These are phyloP conservation scores for Danio jaintianensis DNA, from an alignment of 2,797 vertebrate species.

Conservation along the genomic window DNA sequence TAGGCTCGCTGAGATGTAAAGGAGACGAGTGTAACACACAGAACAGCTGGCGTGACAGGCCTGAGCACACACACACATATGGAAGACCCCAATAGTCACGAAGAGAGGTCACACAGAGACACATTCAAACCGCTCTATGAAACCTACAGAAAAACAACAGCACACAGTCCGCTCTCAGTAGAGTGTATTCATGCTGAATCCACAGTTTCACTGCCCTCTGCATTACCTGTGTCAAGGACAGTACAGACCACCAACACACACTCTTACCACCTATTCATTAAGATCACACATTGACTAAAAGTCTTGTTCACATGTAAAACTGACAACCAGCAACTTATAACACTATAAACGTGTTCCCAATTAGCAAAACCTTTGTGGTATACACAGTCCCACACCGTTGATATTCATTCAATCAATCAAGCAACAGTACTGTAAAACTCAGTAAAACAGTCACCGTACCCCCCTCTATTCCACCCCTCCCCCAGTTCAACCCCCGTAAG, in stretches of 20 bases:
- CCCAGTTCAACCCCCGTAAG: slow-evolving; percentile 59
- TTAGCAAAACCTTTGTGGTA: neutral
- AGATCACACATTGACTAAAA: slow-evolving; percentile 10
- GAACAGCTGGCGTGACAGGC: slow-evolving; percentile 53
- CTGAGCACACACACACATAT: slow-evolving; percentile 32
- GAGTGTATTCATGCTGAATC: slow-evolving; percentile 43
- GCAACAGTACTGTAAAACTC: slow-evolving; percentile 26
- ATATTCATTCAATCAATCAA: slow-evolving; percentile 18
- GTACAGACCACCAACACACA: slow-evolving; percentile 32
- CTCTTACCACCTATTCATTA: neutral
- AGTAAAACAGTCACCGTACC: slow-evolving; percentile 33
- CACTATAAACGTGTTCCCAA: neutral
- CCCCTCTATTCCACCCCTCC: slow-evolving; percentile 46
- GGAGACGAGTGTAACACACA: slow-evolving; percentile 40
- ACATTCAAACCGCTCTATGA: slow-evolving; percentile 29
- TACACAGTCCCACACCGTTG: slow-evolving; percentile 28
- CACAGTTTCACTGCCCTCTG: slow-evolving; percentile 37
- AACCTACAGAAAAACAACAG: slow-evolving; percentile 34
- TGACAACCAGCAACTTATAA: neutral
- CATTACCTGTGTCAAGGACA: slow-evolving; percentile 57
- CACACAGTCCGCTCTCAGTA: slow-evolving; percentile 42
- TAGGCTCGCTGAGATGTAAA: slow-evolving; percentile 43
- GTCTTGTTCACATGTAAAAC: neutral
- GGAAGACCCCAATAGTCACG: slow-evolving; percentile 29
- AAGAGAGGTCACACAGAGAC: slow-evolving; percentile 37